Conservation (phyloP, 2,113 vertebrate genomes). For the Pogonocichla stellata region DNA sequence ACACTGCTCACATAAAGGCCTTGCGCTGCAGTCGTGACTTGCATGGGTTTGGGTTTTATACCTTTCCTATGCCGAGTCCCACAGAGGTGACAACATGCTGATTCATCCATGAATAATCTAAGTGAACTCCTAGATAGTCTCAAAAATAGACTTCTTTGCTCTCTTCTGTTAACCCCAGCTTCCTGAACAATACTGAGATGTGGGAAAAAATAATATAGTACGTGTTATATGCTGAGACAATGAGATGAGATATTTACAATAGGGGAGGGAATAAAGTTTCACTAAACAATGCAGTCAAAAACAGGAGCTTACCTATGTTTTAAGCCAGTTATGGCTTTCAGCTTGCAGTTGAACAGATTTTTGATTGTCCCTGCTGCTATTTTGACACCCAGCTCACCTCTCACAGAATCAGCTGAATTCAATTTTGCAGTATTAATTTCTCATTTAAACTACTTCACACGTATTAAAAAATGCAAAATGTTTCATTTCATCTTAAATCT, state of each 20-base stretch:
- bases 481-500: neutral
- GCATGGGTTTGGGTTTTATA: neutral
- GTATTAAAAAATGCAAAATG: neutral
- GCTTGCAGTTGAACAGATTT: neutral
- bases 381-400: neutral
- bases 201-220: neutral
- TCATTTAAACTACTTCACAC: neutral
- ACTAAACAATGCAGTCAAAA: neutral
- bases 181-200: neutral
- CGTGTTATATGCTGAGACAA: neutral
- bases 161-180: neutral
- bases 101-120: conserved; percentile 50
- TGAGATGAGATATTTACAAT: neutral
- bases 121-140: neutral
- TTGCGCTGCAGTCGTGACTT: neutral
- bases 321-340: neutral
- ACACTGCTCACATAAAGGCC: conserved; percentile 1
- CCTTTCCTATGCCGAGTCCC: neutral
- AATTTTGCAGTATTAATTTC: neutral
- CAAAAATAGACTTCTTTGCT: conserved; percentile 8
- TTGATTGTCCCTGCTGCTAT: neutral
- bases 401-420: neutral
- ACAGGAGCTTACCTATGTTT: neutral
- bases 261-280: neutral
- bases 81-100: conserved; percentile 13